These are phyloP conservation scores for Muschampia plurimacula DNA, from an alignment of 2,888 invertebrate genomes.

Conservation along the genomic window DNA sequence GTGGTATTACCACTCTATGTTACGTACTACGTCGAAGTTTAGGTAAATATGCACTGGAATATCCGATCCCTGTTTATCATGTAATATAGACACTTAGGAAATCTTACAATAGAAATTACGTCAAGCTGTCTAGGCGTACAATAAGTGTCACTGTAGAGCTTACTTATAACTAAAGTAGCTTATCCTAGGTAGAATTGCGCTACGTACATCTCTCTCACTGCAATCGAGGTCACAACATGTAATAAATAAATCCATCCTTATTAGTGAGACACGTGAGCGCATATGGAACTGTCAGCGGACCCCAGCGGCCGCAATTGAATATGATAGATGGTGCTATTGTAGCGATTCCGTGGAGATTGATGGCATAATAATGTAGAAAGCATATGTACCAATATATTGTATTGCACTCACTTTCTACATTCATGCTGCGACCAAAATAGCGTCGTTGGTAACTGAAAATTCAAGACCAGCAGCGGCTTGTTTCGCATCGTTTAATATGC, in stretches of 20 bases:
- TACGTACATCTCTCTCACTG: constrained; percentile 34
- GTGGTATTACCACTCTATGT: no score
- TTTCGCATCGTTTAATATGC: constrained; percentile 35
- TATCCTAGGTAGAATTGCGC: constrained; percentile 23
- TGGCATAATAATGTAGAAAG: constrained; percentile 50
- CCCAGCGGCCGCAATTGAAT: constrained; percentile 47
- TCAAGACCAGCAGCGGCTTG: constrained; percentile 19
- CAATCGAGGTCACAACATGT: constrained; percentile 48
- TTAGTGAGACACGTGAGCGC: constrained; percentile 49
- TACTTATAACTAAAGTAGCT: constrained; percentile 18
- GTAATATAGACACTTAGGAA: constrained; percentile 3
- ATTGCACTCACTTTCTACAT: constrained; percentile 43
- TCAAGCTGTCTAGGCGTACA: constrained; percentile 18
- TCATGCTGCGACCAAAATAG: constrained; percentile 24
- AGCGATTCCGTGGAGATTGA: constrained; percentile 46
- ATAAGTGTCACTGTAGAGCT: constrained; percentile 22
- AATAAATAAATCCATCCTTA: constrained; percentile 55
- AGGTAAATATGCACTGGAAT: no score
- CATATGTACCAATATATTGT: constrained; percentile 26
- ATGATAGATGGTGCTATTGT: constrained; percentile 50
- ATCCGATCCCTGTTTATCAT: no score
- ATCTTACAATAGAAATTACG: constrained; percentile 32
- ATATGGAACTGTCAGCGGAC: constrained; percentile 48
- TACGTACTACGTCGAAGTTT: no score
- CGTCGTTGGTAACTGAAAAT: constrained; percentile 26